phyloP scores from a whole-genome alignment of 1,140 invertebrate genomes.

The Macrobrachium nipponense region DNA sequence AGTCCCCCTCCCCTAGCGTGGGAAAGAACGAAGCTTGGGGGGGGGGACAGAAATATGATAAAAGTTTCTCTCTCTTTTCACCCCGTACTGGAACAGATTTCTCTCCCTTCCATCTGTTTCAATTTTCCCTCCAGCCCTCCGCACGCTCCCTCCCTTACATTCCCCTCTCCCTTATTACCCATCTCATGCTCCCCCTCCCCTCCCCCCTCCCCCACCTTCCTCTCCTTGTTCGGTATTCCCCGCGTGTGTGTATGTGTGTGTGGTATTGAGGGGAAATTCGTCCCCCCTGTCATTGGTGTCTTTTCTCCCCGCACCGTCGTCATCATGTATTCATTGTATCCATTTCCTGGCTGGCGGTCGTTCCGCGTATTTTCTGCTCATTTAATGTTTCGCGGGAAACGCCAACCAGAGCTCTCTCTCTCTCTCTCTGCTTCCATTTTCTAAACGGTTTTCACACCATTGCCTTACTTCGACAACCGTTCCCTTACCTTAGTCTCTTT shows the following conservation, averaged over 20 bases:
- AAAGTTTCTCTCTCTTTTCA: too few relatives aligned
- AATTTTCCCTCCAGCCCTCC: conserved; percentile 11
- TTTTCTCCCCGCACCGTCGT: not conserved
- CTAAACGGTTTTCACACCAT: not conserved
- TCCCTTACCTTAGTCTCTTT: not conserved
- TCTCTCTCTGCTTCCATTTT: not conserved
- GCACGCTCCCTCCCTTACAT: not conserved
- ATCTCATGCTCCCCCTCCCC: not conserved
- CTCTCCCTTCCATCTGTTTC: conserved; percentile 11
- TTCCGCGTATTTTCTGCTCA: conserved; percentile 42
- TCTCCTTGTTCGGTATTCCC: conserved; percentile 9
- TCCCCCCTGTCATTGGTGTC: conserved; percentile 15
- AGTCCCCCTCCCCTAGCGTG: too few relatives aligned
- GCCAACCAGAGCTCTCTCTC: not conserved
- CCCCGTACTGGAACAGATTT: not conserved
- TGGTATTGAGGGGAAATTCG: conserved; percentile 10
- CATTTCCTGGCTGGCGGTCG: conserved; percentile 18
- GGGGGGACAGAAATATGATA: not conserved
- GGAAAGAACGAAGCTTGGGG: not conserved
- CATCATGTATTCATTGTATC: conserved; percentile 45
- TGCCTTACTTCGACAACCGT: not conserved
- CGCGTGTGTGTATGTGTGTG: not conserved
- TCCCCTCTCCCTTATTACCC: not conserved
- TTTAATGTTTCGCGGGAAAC: conserved; percentile 32
- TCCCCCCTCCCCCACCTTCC: not conserved